Base-by-base conservation (phyloP, 1,140 invertebrate genomes). In the Camponotus vicinus region DNA sequence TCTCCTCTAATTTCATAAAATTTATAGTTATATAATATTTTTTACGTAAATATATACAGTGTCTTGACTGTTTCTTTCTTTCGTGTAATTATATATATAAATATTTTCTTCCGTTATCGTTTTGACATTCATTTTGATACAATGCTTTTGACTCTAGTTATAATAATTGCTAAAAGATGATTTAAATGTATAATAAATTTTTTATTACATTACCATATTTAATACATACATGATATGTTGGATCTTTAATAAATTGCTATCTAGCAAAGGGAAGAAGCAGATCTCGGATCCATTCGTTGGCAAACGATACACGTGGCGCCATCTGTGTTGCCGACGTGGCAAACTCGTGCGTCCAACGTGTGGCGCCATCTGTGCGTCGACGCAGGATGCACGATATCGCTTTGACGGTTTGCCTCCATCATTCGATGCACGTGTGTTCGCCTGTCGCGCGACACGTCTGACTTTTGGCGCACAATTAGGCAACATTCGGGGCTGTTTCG, bases 391-490 rank as follows among this genome's bases (percentile, higher is more conserved):
- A 2, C 37, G 15, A 6, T 2, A 15, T 49, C 55, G 32, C 59
- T 86, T 89, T 82, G 87, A 89, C 84, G 77, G 77, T 63, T 89
- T 71, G 49, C 59, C 63, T 86, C 64, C 49, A 66, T 86, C 52
- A 42, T 73, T 37, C 85, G 86, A 86, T 89, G 83, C 91, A 92
- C 92, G 91, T 92, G 91, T 88, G n/a, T 85, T 83, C 69, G 87
- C 83, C 71, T 86, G 69, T 88, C 83, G 85, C 73, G 89, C 69
- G 78, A 67, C 82, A 86, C 85, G 52, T 84, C 83, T 91, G 69
- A 85, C 85, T 92, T 92, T 90, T 89, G 88, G 89, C 91, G 89
- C 88, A 92, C 90, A 92, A 92, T 87, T 91, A 89, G 89, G 85
- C 92, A 90, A 91, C 89, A 18, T 73, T 64, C 40, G 18, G 6